A percentile compares a stretch with the other conserved stretches of the same genome.
These are phyloP conservation scores for Cotesia vestalis DNA, from an alignment of 1,140 invertebrate genomes.

Conservation along the genomic window DNA sequence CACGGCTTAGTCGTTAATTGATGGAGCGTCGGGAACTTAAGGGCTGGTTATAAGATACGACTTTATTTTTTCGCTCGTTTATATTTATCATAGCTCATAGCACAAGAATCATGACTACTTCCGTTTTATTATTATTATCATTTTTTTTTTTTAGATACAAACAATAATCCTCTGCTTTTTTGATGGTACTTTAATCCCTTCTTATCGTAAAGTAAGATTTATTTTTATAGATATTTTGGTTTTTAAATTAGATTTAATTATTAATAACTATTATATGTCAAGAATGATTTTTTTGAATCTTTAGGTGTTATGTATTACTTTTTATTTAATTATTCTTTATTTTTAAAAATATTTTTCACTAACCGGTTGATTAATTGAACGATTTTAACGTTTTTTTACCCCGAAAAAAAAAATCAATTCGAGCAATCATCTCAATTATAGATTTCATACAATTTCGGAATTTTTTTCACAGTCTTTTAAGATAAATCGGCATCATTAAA, in stretches of 20 bases:
- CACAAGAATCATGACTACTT: slow-evolving; percentile 34
- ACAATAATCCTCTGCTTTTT: too few relatives aligned
- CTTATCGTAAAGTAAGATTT: not conserved
- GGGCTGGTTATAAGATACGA: not conserved
- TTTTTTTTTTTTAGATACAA: slow-evolving; percentile 18
- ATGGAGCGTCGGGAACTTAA: slow-evolving; percentile 20
- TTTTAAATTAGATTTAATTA: too few relatives aligned
- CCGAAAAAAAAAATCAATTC: too few relatives aligned
- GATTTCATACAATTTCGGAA: too few relatives aligned
- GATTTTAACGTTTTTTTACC: too few relatives aligned
- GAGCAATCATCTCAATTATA: too few relatives aligned
- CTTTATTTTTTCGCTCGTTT: slow-evolving; percentile 21
- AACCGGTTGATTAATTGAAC: too few relatives aligned
- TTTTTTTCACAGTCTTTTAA: too few relatives aligned
- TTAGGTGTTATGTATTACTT: not conserved
- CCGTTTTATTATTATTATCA: slow-evolving; percentile 1
- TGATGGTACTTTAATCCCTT: slow-evolving; percentile 5
- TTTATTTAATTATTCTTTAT: not conserved
- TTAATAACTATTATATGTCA: not conserved
- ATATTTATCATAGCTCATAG: slow-evolving; percentile 24
- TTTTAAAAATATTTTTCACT: not conserved
- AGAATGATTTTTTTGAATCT: not conserved
- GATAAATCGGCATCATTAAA: too few relatives aligned
- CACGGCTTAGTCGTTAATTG: slow-evolving; percentile 5
- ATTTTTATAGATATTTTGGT: too few relatives aligned